These are phyloP conservation scores for Chydorus sphaericus DNA, from an alignment of 2,888 invertebrate species.

Conservation along the genomic window DNA sequence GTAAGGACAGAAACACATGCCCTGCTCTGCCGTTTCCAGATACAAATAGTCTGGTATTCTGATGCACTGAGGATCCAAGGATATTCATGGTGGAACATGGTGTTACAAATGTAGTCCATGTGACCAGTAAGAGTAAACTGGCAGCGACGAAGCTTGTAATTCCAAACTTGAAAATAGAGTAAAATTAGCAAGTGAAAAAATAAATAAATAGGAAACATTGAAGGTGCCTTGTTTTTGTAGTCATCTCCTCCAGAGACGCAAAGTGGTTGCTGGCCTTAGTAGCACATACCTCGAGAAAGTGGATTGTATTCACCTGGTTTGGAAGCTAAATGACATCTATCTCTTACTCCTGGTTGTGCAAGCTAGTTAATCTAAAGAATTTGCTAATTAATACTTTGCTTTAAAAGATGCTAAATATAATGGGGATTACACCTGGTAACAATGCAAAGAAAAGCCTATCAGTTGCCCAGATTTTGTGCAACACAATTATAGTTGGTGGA, in stretches of 20 bases:
- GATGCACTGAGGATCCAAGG: slow-evolving; percentile 98
- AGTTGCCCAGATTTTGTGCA: too few species aligned
- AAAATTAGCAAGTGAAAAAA: background rate
- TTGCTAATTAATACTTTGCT: too few species aligned
- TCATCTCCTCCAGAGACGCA: slow-evolving; percentile 99
- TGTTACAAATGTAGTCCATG: slow-evolving; percentile 94
- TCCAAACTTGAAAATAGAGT: slow-evolving; percentile 55
- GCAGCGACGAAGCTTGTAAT: slow-evolving; percentile 92
- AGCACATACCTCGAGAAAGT: slow-evolving; percentile 94
- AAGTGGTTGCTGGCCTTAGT: slow-evolving; percentile 93
- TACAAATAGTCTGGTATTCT: slow-evolving; percentile 96
- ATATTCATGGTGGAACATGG: slow-evolving; percentile 96
- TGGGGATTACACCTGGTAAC: too few species aligned
- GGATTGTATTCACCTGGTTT: slow-evolving; percentile 99
- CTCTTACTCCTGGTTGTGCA: too few species aligned
- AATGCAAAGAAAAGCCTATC: too few species aligned
- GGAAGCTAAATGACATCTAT: too few species aligned
- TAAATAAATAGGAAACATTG: too few species aligned
- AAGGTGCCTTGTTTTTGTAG: slow-evolving; percentile 84
- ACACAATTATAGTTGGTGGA: too few species aligned
- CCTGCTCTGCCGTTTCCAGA: slow-evolving; percentile 99
- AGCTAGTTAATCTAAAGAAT: too few species aligned
- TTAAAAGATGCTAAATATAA: too few species aligned
- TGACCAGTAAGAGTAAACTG: slow-evolving; percentile 94
- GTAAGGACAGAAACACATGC: slow-evolving; percentile 87